phyloP scores from a whole-genome alignment of 2,888 invertebrate species.

The Leptogaster cylindrica region DNA sequence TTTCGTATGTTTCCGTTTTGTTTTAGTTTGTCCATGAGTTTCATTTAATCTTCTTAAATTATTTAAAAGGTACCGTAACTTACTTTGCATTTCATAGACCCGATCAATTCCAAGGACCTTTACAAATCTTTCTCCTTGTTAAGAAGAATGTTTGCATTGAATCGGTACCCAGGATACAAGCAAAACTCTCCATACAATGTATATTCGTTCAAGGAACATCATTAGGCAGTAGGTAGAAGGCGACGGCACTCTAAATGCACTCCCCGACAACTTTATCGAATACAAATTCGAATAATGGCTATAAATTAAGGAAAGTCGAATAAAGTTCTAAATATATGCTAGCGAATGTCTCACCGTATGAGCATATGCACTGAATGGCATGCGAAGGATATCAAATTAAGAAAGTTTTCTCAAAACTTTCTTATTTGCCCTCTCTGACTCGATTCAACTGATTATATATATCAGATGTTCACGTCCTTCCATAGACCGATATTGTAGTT shows the following conservation, averaged over 20 bases:
- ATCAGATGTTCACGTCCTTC: neutral
- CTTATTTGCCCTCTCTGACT: constrained; percentile 33
- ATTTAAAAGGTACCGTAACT: no score
- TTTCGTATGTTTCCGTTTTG: no score
- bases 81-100: no score
- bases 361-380: constrained; percentile 34
- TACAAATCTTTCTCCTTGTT: no score
- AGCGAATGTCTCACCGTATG: constrained; percentile 27
- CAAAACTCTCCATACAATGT: no score
- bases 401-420: constrained; percentile 40
- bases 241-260: constrained; percentile 19
- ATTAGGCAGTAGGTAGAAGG: neutral
- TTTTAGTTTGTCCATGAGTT: no score
- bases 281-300: constrained; percentile 40
- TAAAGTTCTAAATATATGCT: constrained; percentile 13
- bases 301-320: constrained; percentile 37
- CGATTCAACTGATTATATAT: constrained; percentile 32
- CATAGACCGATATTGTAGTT: constrained; percentile 3
- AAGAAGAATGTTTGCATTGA: no score
- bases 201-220: no score
- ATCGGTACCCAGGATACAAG: no score
- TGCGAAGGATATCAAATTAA: constrained; percentile 38
- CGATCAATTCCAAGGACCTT: no score
- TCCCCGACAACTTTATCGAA: constrained; percentile 28
- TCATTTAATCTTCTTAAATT: no score